Base-by-base conservation (phyloP, 1,140 invertebrate species). In the Cataglyphis hispanica region DNA sequence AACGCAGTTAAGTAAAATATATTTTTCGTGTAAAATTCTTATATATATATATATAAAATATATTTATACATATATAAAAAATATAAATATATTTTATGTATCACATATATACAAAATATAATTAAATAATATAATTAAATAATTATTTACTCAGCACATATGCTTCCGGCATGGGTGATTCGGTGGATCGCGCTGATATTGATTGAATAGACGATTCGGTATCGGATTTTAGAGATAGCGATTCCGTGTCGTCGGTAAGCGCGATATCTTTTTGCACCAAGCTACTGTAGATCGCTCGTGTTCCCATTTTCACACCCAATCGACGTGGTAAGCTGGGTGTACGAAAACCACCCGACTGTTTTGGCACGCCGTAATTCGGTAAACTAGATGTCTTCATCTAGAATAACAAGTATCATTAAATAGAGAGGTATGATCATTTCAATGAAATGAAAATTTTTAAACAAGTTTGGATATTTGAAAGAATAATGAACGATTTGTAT, bases 231-330 rank as follows among this genome's bases (percentile, higher is more conserved):
- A 94, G 11, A 5, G 94, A 95, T 25, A 94, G 66, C 0, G 94
- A 93, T 86, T 95, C 94, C 11, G 93, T 80, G 61, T 95, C 94
- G 91, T 95, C 94, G 91, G 91, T 91, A 93, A 94, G 85, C 34
- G 84, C 91, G 88, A 91, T 85, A 91, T 95, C 93, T 37, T 92
- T 91, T 46, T 93, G 92, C 6, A 88, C 76, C 5, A 92, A 89
- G 58, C 92, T 95, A 69, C 93, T 92, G 87, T 95, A 93, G 88
- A 97, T 97, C 7, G 96, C 96, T 90, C 96, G 95, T 19, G 96
- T 97, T 31, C 96, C 97, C 96, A 97, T 97, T 95, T 97, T 97
- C 4, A 97, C 97, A 1, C 97, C 96, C 84, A 96, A 93, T 72
- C 96, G 95, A 88, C 96, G 96, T 70, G 96, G 96, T 78, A 96